Evolutionary conservation across 2,797 vertebrate species (phyloP).

Genomic region (Gadopsis bispinosus): DNA sequence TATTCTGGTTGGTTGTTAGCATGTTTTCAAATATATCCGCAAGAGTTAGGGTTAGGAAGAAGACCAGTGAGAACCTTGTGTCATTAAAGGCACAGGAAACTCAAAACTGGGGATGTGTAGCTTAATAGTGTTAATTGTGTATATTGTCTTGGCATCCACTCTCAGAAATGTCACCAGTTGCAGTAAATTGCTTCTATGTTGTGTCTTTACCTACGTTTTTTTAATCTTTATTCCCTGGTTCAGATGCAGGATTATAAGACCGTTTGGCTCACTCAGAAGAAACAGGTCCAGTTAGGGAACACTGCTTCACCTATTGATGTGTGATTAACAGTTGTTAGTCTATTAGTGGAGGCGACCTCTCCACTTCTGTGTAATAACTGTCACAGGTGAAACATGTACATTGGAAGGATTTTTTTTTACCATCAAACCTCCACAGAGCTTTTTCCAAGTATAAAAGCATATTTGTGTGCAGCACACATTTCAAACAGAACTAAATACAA

Average conservation of each 20-base stretch:
- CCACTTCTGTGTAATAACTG: background rate
- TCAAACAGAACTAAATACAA: background rate
- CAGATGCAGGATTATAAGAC: background rate
- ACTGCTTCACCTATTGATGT: constrained; percentile 4
- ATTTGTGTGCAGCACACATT: background rate
- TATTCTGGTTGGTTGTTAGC: background rate
- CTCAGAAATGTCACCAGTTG: background rate
- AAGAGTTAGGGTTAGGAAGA: background rate
- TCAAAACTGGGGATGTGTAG: background rate
- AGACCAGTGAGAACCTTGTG: background rate
- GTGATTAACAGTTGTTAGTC: background rate
- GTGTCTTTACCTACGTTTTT: background rate
- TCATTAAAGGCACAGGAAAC: background rate
- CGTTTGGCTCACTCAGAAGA: background rate
- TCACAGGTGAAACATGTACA: background rate
- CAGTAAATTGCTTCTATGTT: background rate
- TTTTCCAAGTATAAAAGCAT: background rate
- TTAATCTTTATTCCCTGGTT: background rate
- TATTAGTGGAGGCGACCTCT: background rate
- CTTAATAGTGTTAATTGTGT: background rate
- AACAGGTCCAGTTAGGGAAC: background rate
- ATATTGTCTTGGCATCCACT: background rate
- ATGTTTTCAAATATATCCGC: background rate
- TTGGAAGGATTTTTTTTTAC: background rate
- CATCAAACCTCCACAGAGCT: background rate